A percentile compares a stretch with the other conserved stretches of the same genome.
Conservation (phyloP, 2,113 vertebrate species). For the Isichthys henryi region DNA sequence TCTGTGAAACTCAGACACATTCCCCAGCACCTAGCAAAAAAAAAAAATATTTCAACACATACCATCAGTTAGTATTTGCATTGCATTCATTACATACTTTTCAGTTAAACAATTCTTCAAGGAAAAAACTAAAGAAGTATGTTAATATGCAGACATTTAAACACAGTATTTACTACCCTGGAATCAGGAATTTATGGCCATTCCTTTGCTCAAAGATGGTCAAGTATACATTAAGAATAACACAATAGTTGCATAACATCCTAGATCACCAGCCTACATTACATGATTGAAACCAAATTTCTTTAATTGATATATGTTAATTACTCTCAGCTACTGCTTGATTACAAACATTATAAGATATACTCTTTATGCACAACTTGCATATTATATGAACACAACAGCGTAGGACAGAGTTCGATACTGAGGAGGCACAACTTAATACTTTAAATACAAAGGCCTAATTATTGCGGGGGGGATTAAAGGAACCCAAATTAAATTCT, state of each 20-base stretch:
- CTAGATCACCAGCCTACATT: neutral
- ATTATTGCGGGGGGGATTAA: neutral
- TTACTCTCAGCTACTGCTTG: neutral
- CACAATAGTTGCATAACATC: neutral
- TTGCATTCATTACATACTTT: neutral
- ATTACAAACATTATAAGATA: neutral
- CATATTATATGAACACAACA: neutral
- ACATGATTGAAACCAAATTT: neutral
- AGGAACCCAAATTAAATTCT: neutral
- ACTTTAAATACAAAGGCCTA: neutral
- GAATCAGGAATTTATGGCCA: neutral
- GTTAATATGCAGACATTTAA: neutral
- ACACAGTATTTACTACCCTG: neutral
- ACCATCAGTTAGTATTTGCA: neutral
- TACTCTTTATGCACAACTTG: neutral
- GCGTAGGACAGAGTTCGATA: neutral
- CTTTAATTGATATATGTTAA: neutral
- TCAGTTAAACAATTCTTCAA: neutral
- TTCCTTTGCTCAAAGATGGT: neutral
- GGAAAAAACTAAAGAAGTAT: neutral
- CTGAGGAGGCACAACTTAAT: neutral
- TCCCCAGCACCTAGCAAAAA: constrained; percentile 81
- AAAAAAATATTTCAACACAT: neutral
- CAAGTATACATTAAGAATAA: neutral
- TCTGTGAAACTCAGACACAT: constrained; percentile 88